These are phyloP conservation scores for Xiphophorus hellerii DNA, from an alignment of 2,113 vertebrate species.

Conservation along the genomic window DNA sequence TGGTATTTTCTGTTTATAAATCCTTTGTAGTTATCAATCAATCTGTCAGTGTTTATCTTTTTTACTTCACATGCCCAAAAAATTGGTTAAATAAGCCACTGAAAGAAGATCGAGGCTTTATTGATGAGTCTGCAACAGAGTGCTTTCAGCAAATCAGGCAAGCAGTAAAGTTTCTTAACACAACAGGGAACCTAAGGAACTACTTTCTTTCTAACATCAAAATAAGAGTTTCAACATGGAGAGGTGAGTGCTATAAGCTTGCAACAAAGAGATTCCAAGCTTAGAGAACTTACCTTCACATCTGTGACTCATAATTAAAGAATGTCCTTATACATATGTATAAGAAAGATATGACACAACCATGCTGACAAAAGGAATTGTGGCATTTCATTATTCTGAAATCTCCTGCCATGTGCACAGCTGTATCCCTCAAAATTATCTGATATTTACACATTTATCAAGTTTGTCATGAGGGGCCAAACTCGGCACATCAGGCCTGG, in stretches of 20 bases:
- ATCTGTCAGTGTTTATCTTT: too few species aligned
- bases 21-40: too few species aligned
- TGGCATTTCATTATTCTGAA: background rate
- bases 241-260: too few species aligned
- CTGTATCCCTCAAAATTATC: conserved; percentile 1
- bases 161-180: too few species aligned
- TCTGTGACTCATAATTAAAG: too few species aligned
- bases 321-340: background rate
- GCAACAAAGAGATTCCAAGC: background rate
- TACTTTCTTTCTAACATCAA: background rate
- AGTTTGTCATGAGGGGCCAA: conserved; percentile 23
- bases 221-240: background rate
- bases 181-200: background rate
- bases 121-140: too few species aligned
- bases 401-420: background rate
- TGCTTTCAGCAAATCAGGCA: too few species aligned
- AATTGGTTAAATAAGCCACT: too few species aligned
- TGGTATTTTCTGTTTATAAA: too few species aligned
- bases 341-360: background rate
- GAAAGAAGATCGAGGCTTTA: too few species aligned
- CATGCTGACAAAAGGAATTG: background rate
- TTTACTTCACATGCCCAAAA: too few species aligned
- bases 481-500: conserved; percentile 35
- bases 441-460: conserved; percentile 3
- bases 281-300: background rate